A percentile compares a stretch with the other conserved stretches of the same genome.
phyloP scores from a whole-genome alignment of 2,797 vertebrate genomes.

The Lutjanus argentimaculatus region DNA sequence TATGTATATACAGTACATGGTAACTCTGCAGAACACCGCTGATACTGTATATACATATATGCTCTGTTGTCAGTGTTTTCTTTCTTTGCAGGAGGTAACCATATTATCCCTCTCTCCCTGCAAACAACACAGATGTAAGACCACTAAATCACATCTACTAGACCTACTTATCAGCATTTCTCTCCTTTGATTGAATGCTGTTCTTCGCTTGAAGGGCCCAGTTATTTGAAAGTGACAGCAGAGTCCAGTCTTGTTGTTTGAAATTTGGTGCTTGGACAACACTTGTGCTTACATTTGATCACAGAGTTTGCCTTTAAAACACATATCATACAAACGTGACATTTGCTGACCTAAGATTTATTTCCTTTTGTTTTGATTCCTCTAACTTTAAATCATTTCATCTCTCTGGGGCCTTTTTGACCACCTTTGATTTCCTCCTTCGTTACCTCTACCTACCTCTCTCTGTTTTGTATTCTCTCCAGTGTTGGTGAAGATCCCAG shows the following conservation, averaged over 20 bases:
- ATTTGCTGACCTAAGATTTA: constrained; percentile 20
- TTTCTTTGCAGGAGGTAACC: no score
- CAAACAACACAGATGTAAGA: no score
- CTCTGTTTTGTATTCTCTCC: constrained; percentile 31
- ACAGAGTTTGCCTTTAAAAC: constrained; percentile 5
- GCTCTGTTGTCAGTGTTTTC: no score
- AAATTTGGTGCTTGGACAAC: not conserved
- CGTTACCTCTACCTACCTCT: constrained; percentile 19
- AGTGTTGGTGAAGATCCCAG: constrained; percentile 29
- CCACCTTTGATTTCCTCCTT: constrained; percentile 41
- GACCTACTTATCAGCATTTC: no score
- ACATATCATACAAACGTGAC: constrained; percentile 11
- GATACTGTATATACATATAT: no score
- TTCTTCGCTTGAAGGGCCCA: no score
- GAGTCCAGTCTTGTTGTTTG: not conserved
- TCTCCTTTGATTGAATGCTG: no score
- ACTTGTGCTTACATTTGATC: constrained; percentile 16
- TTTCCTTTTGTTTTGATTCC: constrained; percentile 13
- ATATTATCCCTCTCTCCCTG: no score
- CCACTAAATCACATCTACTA: no score
- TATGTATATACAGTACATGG: no score
- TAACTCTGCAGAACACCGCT: no score
- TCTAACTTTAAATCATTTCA: not conserved
- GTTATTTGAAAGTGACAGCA: not conserved
- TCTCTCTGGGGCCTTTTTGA: constrained; percentile 23